phyloP scores from a whole-genome alignment of 1,140 invertebrate genomes.

The Ridgeia piscesae region DNA sequence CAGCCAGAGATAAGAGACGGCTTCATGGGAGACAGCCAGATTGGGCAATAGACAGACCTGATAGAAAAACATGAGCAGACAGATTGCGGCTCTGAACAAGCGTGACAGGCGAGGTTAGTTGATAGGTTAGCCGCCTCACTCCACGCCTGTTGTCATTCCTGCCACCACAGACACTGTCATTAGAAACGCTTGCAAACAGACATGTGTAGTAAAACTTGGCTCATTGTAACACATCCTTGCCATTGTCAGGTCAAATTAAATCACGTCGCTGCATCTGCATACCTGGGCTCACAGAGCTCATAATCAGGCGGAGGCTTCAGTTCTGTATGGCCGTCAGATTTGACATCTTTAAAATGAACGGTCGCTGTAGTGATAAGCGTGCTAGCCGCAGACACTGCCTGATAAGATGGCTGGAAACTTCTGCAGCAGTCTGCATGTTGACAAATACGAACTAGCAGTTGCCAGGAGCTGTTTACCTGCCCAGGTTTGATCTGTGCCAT shows the following conservation, averaged over 20 bases:
- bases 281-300: no score
- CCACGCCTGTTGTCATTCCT: background rate
- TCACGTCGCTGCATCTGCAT: background rate
- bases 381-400: background rate
- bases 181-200: background rate
- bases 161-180: background rate
- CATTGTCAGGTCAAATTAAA: background rate
- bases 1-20: background rate
- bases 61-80: background rate
- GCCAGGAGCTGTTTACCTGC: background rate
- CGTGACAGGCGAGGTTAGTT: background rate
- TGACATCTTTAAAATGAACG: background rate
- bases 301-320: no score
- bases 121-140: background rate
- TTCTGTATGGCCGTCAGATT: background rate
- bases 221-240: background rate
- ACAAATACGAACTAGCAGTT: slow-evolving; percentile 5
- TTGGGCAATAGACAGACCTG: background rate
- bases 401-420: background rate
- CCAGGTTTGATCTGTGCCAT: background rate
- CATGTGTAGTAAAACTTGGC: background rate
- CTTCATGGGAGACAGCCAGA: background rate
- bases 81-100: background rate
- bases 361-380: background rate
- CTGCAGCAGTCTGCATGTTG: background rate